Evolutionary conservation across 1,140 invertebrate genomes (phyloP), one percentile per base, ranked within the genome.

Genomic region (Psix sp.): DNA sequence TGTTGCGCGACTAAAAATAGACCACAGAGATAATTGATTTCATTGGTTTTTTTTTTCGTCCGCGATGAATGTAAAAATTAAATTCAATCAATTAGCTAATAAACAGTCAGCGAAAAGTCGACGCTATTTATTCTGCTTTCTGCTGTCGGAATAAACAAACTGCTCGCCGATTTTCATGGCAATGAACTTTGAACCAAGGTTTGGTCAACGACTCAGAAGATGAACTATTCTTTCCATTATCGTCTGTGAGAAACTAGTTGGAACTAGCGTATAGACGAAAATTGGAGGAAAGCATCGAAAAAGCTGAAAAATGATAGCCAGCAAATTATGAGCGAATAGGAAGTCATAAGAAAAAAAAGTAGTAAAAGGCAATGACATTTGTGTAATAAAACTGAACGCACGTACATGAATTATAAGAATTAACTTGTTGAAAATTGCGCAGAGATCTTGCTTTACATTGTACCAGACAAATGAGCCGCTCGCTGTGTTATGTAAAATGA

Each of bases 211-310:
- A 60, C 39, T 70, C 54, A 67, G 31, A 51, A 48, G 39, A 60
- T 68, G 33, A 60, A 60, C 66, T 70, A 60, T 60, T 70, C 66
- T 60, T 60, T 42, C 3, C 31, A 60, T 70, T 60, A 70, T 62
- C 56, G 49, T 29, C 20, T 9, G 15, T 15, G n/a, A n/a, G n/a
- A 20, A 70, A 70, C 66, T 56, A 62, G 66, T 56, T 26, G 4
- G 3, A 62, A 36, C 42, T 18, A 62, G 56, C n/a, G n/a, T n/a
- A n/a, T n/a, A n/a, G n/a, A n/a, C n/a, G n/a, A n/a, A n/a, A 70
- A 62, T 70, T 48, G 40, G 20, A 62, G 66, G 49, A 56, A 56
- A 56, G 39, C 60, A 48, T 35, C 48, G 26, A 56, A 70, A 62
- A 26, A 39, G 24, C 51, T 42, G 62, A 56, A 36, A 15, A 21